Conservation (phyloP, 2,113 vertebrate species). For the Solenodon paradoxus region DNA sequence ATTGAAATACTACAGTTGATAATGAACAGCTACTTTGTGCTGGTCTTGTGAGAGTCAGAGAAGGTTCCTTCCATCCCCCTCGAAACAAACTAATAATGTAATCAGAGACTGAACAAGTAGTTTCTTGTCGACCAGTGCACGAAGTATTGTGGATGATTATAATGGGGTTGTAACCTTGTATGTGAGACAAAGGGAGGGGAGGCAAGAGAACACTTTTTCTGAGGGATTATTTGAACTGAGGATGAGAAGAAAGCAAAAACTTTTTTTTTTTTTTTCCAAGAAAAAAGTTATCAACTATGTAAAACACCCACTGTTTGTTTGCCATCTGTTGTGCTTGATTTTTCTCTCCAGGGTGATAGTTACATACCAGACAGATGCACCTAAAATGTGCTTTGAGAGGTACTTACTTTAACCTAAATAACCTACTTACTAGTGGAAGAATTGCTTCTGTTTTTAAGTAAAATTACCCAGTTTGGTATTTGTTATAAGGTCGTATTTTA, state of each 20-base stretch:
- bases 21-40: not conserved
- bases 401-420: not conserved
- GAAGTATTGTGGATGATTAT: not conserved
- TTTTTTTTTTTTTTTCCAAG: too few species aligned
- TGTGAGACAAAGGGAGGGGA: not conserved
- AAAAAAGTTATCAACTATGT: not conserved
- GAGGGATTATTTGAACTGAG: conserved; percentile 33
- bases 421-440: not conserved
- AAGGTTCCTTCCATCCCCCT: not conserved
- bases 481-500: conserved; percentile 30
- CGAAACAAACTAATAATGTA: not conserved
- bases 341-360: not conserved
- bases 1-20: not conserved
- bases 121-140: conserved; percentile 4
- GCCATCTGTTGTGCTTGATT: not conserved
- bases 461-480: conserved; percentile 3
- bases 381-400: conserved; percentile 3
- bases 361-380: not conserved
- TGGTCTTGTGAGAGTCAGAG: not conserved
- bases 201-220: conserved; percentile 1
- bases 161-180: not conserved
- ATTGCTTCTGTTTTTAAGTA: conserved; percentile 25
- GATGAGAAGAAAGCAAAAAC: conserved; percentile 24
- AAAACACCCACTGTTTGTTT: not conserved
- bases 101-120: not conserved